Conservation (phyloP, 1,140 invertebrate genomes). For the Neodiprion pinetum region DNA sequence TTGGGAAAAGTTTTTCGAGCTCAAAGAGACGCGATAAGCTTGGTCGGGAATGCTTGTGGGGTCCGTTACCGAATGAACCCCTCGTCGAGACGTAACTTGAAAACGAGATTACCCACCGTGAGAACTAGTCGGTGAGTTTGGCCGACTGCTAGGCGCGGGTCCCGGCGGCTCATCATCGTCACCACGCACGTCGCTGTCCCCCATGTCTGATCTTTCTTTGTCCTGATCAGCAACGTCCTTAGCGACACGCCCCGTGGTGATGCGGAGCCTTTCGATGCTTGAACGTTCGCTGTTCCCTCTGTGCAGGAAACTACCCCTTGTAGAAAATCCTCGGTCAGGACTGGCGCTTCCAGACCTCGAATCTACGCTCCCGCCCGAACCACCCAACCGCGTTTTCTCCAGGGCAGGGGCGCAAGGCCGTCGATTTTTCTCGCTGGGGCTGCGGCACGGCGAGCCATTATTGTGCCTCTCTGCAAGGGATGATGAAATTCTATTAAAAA, state of each 20-base stretch:
- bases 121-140: slow-evolving; percentile 54
- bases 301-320: slow-evolving; percentile 40
- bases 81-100: not conserved
- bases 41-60: too few species aligned
- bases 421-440: slow-evolving; percentile 52
- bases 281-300: slow-evolving; percentile 51
- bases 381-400: slow-evolving; percentile 54
- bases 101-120: slow-evolving; percentile 43
- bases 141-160: slow-evolving; percentile 57
- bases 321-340: slow-evolving; percentile 42
- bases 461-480: slow-evolving; percentile 40
- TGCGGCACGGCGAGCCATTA: slow-evolving; percentile 52
- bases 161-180: slow-evolving; percentile 61
- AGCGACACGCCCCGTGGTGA: slow-evolving; percentile 49
- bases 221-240: slow-evolving; percentile 52
- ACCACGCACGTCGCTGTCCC: slow-evolving; percentile 50
- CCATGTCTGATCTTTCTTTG: slow-evolving; percentile 39
- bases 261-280: slow-evolving; percentile 50
- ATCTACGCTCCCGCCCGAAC: slow-evolving; percentile 56
- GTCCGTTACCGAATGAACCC: too few species aligned
- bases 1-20: too few species aligned
- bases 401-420: slow-evolving; percentile 48
- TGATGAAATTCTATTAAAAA: not conserved
- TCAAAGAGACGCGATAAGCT: too few species aligned
- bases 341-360: slow-evolving; percentile 57